phyloP scores from a whole-genome alignment of 2,888 invertebrate genomes.

The Diplolepis rosae region DNA sequence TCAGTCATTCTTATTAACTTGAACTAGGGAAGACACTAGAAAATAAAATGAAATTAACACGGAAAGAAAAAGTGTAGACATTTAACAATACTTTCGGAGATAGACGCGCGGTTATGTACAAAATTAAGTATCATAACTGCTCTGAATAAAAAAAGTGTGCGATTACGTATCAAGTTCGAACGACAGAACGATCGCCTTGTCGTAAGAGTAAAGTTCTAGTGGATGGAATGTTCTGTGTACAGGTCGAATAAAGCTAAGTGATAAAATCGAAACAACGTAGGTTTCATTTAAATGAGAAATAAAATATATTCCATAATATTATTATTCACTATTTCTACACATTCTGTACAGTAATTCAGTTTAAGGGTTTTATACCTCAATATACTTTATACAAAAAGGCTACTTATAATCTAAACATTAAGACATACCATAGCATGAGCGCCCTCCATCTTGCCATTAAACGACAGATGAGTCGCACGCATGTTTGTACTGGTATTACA shows the following conservation, averaged over 20 bases:
- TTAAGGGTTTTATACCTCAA: constrained; percentile 73
- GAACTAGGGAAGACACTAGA: background rate
- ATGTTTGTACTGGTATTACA: constrained; percentile 74
- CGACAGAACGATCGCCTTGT: background rate
- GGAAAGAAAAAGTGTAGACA: background rate
- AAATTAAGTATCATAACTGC: background rate
- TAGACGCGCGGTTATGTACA: background rate
- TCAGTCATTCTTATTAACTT: constrained; percentile 51
- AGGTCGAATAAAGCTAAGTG: constrained; percentile 43
- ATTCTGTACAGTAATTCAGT: constrained; percentile 74
- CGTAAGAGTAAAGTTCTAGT: constrained; percentile 49
- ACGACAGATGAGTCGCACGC: constrained; percentile 67
- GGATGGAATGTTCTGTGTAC: constrained; percentile 62
- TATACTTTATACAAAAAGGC: constrained; percentile 74
- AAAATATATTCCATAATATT: constrained; percentile 74
- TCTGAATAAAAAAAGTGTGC: background rate
- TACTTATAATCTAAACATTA: constrained; percentile 74
- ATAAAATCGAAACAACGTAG: constrained; percentile 70
- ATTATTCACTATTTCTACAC: constrained; percentile 74
- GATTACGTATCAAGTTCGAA: background rate
- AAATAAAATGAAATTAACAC: background rate
- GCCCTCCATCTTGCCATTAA: constrained; percentile 63
- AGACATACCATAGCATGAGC: constrained; percentile 74
- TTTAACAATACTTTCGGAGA: background rate
- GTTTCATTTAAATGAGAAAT: constrained; percentile 73